Evolutionary conservation across 2,113 vertebrate species (phyloP), one percentile per base, ranked within the genome.

Genomic region (Dendrocopos noguchii): DNA sequence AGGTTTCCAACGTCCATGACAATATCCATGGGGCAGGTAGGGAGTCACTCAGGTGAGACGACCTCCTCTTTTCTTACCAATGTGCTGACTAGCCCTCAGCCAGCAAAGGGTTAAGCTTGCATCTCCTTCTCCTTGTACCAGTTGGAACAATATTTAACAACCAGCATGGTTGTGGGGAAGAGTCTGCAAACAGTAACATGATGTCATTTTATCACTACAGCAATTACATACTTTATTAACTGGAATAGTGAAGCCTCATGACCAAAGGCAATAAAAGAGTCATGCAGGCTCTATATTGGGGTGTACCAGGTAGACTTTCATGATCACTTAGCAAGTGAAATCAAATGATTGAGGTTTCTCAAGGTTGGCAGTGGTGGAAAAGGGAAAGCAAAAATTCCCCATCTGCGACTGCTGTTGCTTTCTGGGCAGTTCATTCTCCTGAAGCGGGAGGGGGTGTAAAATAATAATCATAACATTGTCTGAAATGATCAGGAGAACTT

Each of bases 11-110:
- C 68, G 95, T 98, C 87, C 98, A 97, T 34, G 97, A 99, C 98
- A 99, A 98, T 95, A 98, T 98, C 96, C 98, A 96, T 78, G 91
- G 96, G 84, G 94, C 95, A 1, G 9, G 96, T 73, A 87, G 88
- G 55, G 98, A 99, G 96, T 95, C 96, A 84, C 98, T 98, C 98
- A 98, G 98, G 98, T 99, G 96, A 97, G 97, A 95, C 89, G 84
- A 59, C 60, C 44, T 95, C 55, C 73, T 66, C 29, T 72, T 87
- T 80, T 74, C 42, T 84, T 59, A 75, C 36, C 70, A 78, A 24
- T 2, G 2, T 86, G 78, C 75, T 74, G 71, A 68, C 94, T 80
- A 91, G 59, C 64, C 73, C 80, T 90, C 78, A 36, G 39, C 47
- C 28, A 72, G 55, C 10, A 11, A 92, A 91, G 68, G 71, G 87